phyloP scores from a whole-genome alignment of 2,888 invertebrate species.

The Auanema sp. region DNA sequence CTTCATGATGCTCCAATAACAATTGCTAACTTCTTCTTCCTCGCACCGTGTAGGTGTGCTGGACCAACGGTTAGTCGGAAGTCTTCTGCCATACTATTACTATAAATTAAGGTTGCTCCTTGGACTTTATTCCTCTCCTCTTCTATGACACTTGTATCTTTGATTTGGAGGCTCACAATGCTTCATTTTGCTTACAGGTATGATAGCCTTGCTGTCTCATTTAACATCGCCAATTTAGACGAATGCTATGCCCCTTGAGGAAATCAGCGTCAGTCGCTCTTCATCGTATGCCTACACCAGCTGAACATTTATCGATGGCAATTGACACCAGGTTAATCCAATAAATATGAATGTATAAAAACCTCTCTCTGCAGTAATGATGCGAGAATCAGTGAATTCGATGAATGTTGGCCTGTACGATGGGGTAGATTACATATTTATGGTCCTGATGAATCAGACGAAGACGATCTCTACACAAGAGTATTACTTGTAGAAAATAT shows the following conservation, averaged over 20 bases:
- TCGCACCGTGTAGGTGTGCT: conserved; percentile 60
- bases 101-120: conserved; percentile 38
- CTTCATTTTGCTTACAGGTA: conserved; percentile 59
- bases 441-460: conserved; percentile 25
- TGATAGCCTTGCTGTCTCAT: background rate
- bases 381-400: conserved; percentile 53
- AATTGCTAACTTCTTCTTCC: conserved; percentile 61
- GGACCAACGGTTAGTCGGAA: conserved; percentile 46
- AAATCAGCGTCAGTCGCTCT: conserved; percentile 29
- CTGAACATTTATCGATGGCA: conserved; percentile 38
- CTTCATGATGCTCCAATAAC: conserved; percentile 63
- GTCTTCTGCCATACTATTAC: background rate
- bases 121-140: conserved; percentile 61
- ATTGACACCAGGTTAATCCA: conserved; percentile 41
- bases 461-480: background rate
- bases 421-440: conserved; percentile 41
- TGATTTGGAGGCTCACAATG: conserved; percentile 60
- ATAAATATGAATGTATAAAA: conserved; percentile 5
- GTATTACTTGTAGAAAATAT: too few species aligned
- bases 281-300: conserved; percentile 41
- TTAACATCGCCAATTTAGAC: conserved; percentile 19
- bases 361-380: conserved; percentile 24
- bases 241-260: conserved; percentile 47
- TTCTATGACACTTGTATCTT: conserved; percentile 41
- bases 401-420: conserved; percentile 63